These are phyloP conservation scores for Alauda arvensis DNA, from an alignment of 2,797 vertebrate species.

Conservation along the genomic window DNA sequence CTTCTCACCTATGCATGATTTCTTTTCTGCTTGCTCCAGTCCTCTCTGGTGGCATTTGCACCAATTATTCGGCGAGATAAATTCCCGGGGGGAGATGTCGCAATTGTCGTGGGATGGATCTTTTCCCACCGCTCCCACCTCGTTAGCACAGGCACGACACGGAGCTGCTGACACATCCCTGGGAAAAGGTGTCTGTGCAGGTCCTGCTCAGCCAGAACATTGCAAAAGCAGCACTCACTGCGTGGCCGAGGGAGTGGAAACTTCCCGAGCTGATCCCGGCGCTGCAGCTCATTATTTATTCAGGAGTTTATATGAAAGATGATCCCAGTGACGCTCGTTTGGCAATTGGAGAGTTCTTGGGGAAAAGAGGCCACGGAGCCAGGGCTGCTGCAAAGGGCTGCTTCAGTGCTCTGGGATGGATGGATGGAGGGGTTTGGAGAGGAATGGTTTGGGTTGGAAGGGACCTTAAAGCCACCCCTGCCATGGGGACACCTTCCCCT, in stretches of 20 bases:
- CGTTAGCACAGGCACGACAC: not conserved
- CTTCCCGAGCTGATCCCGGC: not conserved
- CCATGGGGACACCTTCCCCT: not conserved
- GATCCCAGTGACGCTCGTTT: not conserved
- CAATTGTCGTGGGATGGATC: not conserved
- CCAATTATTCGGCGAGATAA: not conserved
- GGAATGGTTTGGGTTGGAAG: not conserved
- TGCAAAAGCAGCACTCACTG: not conserved
- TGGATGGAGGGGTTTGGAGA: not conserved
- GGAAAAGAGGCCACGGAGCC: not conserved
- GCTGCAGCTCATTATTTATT: conserved; percentile 28
- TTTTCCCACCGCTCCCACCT: not conserved
- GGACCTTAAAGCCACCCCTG: too few species aligned
- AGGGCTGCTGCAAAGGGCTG: not conserved
- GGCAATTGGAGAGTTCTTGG: not conserved
- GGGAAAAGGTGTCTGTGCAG: not conserved
- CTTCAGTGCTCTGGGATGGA: not conserved
- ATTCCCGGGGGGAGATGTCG: not conserved
- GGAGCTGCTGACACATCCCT: not conserved
- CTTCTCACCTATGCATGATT: not conserved
- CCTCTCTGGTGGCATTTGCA: not conserved
- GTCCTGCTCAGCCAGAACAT: conserved; percentile 13
- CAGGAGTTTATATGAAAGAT: not conserved
- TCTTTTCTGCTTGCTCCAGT: not conserved
- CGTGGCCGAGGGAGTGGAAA: not conserved